Percentiles rank a stretch among this genome's conserved stretches.
Conservation (phyloP, 2,113 vertebrate genomes). For the Cyanistes caeruleus region DNA sequence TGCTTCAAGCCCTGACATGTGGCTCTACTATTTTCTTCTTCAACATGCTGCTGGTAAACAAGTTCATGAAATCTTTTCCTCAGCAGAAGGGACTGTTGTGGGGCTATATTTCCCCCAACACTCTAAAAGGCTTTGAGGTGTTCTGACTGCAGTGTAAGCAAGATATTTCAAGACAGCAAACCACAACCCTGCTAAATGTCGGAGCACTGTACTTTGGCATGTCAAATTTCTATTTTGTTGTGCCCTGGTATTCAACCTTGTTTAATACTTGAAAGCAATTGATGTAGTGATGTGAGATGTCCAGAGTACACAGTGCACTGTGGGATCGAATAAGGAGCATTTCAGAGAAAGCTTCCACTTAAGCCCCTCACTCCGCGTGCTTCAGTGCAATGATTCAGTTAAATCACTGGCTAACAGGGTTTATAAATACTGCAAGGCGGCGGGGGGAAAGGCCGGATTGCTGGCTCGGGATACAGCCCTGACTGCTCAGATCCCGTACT, state of each 20-base stretch:
- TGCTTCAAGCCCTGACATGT: background rate
- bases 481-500: fast-evolving
- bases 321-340: background rate
- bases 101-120: background rate
- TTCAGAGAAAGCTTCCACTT: background rate
- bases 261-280: background rate
- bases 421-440: background rate
- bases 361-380: background rate
- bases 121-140: background rate
- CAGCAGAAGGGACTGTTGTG: background rate
- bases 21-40: background rate
- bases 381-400: background rate
- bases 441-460: background rate
- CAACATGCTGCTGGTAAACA: background rate
- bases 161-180: background rate
- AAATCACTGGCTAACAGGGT: background rate
- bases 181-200: background rate
- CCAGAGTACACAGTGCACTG: background rate
- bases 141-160: background rate
- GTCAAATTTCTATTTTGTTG: background rate
- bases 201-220: background rate
- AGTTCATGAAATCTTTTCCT: background rate
- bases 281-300: background rate
- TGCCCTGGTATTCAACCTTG: background rate
- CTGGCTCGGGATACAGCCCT: background rate